Evolutionary conservation across 2,797 vertebrate species (phyloP), one percentile per base, ranked within the genome.

Genomic region (Apogon talboti): DNA sequence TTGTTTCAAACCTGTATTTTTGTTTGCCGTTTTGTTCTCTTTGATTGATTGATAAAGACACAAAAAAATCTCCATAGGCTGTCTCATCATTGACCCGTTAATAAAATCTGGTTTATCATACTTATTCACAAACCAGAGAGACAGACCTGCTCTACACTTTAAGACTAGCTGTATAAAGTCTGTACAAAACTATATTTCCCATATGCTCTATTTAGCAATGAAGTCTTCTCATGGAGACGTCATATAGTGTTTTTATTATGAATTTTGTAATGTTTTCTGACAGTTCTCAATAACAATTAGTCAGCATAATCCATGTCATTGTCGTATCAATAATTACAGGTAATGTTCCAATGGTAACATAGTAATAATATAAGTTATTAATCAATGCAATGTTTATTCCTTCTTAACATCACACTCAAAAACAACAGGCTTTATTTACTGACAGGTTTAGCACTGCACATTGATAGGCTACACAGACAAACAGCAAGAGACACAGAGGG

Each of bases 381-480:
- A 91, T 91, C 87, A 91, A 93, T 93, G 89, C 89, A 92, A 89
- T 90, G 87, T 91, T 88, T 86, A 88, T 93, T 91, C 92, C 90
- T 93, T 94, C 90, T 89, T 89, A 91, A 92, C 89, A 88, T 92
- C 88, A 95, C 93, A 93, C 87, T 93, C 87, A 92, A 89, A 93
- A 94, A 94, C 92, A 81, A 93, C 92, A 93, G 93, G 93, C 92
- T 92, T 92, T 91, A 88, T 92, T 93, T 92, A 93, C 90, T 89
- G 92, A 94, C 93, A 93, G 88, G 83, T 93, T 92, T 92, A 93
- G 91, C 92, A 94, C 92, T 94, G 92, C 93, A 95, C 93, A 94
- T 89, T 89, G 89, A 94, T 88, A 90, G 86, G 90, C 84, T 91
- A 93, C 93, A 94, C 91, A 92, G 89, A 94, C 92, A 81, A 88